Conservation (phyloP, 2,888 invertebrate species). For the Glaucopsyche alexis region DNA sequence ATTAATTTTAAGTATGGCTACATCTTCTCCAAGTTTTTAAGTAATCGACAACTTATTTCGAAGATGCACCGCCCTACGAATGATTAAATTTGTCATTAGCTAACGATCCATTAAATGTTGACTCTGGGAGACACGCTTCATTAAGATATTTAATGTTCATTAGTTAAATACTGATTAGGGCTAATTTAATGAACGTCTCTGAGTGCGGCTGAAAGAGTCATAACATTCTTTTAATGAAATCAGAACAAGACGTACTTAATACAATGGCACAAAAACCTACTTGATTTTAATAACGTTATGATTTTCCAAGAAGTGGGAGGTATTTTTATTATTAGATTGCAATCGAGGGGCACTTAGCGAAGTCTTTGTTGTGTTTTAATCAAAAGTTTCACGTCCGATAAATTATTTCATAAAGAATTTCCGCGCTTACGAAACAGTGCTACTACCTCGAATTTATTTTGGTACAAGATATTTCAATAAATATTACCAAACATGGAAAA, state of each 20-base stretch:
- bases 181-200: too few relatives aligned
- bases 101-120: too few relatives aligned
- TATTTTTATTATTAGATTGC: conserved; percentile 22
- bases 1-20: too few relatives aligned
- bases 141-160: too few relatives aligned
- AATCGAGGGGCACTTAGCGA: conserved; percentile 13
- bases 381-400: conserved; percentile 10
- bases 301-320: neutral
- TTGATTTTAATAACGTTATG: neutral
- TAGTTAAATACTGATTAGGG: too few relatives aligned
- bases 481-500: too few relatives aligned
- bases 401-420: conserved; percentile 12
- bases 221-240: neutral
- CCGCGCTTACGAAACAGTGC: neutral
- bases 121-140: too few relatives aligned
- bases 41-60: too few relatives aligned
- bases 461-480: neutral
- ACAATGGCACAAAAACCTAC: neutral
- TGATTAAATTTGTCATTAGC: too few relatives aligned
- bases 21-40: too few relatives aligned
- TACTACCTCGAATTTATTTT: neutral
- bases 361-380: conserved; percentile 8
- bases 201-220: too few relatives aligned
- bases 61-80: too few relatives aligned
- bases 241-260: neutral